These are phyloP conservation scores for Microctenopoma steveboyesi DNA, from an alignment of 2,797 vertebrate species.

Conservation along the genomic window DNA sequence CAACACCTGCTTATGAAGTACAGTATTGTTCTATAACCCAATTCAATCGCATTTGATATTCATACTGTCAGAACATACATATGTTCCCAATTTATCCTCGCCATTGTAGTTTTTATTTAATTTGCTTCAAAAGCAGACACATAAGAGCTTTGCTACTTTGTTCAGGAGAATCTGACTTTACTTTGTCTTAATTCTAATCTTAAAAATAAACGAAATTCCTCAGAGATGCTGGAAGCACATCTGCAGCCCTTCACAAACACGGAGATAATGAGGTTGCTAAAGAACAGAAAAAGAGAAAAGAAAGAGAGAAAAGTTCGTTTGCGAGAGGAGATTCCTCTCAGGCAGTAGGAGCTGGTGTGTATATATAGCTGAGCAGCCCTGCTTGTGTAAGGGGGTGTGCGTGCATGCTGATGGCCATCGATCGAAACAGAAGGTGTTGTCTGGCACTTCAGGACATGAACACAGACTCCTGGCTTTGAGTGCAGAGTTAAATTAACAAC, in stretches of 20 bases:
- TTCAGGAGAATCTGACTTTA: constrained; percentile 34
- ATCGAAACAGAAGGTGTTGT: constrained; percentile 86
- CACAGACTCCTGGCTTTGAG: constrained; percentile 80
- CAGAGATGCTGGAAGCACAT: constrained; percentile 68
- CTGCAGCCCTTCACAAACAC: constrained; percentile 52
- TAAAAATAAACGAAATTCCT: constrained; percentile 74
- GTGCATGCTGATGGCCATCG: constrained; percentile 76
- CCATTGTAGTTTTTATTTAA: constrained; percentile 44
- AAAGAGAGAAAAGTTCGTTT: constrained; percentile 66
- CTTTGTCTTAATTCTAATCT: constrained; percentile 66
- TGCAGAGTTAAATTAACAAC: constrained; percentile 82
- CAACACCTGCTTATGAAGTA: constrained; percentile 34
- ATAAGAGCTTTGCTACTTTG: constrained; percentile 44
- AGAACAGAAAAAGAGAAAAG: constrained; percentile 49
- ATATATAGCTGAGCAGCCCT: constrained; percentile 67
- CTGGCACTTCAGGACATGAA: constrained; percentile 83
- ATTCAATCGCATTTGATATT: constrained; percentile 71
- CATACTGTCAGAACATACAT: constrained; percentile 47
- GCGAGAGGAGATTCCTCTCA: constrained; percentile 66
- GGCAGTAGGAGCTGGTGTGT: constrained; percentile 62
- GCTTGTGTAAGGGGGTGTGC: constrained; percentile 63
- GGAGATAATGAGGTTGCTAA: constrained; percentile 73
- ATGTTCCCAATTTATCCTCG: constrained; percentile 62
- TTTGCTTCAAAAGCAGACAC: constrained; percentile 56
- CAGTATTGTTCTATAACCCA: constrained; percentile 63